These are phyloP conservation scores for Aphodius sticticus DNA, from an alignment of 2,888 invertebrate genomes.

Conservation along the genomic window DNA sequence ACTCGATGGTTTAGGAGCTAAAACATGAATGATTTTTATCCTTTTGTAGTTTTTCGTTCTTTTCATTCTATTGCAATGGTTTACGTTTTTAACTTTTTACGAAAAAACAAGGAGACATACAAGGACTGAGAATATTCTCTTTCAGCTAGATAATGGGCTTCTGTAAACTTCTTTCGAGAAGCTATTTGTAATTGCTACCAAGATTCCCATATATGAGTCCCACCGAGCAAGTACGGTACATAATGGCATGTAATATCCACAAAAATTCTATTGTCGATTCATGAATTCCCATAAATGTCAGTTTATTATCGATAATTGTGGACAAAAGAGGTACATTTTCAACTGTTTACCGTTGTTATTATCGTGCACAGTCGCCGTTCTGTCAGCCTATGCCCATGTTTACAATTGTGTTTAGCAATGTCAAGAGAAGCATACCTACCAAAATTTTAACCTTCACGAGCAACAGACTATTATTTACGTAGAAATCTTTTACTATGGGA, in stretches of 20 bases:
- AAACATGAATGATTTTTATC: constrained; percentile 45
- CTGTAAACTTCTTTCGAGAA: no score
- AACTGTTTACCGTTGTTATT: constrained; percentile 35
- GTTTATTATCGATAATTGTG: constrained; percentile 20
- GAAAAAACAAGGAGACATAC: no score
- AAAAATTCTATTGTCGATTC: neutral
- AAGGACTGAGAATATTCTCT: no score
- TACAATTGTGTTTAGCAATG: neutral
- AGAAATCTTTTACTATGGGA: no score
- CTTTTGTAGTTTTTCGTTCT: neutral
- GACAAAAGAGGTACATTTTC: constrained; percentile 42
- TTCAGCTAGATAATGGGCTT: no score
- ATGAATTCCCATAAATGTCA: constrained; percentile 9
- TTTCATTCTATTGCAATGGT: no score
- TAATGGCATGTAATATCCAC: neutral
- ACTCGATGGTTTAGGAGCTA: constrained; percentile 82
- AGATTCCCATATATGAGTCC: no score
- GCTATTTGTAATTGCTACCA: no score
- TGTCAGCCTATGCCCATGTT: neutral
- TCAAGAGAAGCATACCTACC: neutral
- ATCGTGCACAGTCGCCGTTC: constrained; percentile 26
- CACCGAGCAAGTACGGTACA: neutral
- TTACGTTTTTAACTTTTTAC: no score
- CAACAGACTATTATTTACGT: neutral
- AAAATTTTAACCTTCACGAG: neutral